A percentile compares a stretch with the other conserved stretches of the same genome.
phyloP scores from a whole-genome alignment of 2,113 vertebrate species.

The Ursus arctos region DNA sequence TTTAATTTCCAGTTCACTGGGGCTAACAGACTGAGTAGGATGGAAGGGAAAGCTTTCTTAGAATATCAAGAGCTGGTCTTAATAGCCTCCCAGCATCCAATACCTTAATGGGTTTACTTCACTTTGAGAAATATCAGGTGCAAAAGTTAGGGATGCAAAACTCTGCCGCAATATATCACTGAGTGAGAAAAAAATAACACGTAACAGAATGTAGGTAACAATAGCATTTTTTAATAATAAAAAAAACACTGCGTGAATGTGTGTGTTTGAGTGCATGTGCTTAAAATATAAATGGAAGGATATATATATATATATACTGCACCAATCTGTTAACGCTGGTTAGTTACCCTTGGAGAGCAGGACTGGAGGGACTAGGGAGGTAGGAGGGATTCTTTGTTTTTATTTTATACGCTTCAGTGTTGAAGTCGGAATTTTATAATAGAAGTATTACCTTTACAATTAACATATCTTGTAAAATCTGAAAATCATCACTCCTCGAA shows the following conservation, averaged over 20 bases:
- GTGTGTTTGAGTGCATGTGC: not conserved
- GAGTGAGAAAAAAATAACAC: not conserved
- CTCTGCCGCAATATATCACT: not conserved
- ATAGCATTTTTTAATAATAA: not conserved
- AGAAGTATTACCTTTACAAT: not conserved
- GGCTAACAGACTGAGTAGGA: constrained; percentile 26
- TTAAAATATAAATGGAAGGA: not conserved
- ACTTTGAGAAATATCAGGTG: not conserved
- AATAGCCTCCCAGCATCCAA: not conserved
- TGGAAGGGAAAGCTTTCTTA: not conserved
- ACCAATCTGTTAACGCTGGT: not conserved
- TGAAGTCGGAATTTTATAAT: not conserved
- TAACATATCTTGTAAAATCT: not conserved
- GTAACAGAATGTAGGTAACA: not conserved
- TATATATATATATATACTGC: not conserved
- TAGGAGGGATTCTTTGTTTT: not conserved
- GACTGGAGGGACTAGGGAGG: not conserved
- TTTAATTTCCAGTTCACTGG: constrained; percentile 76
- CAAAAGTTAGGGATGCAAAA: not conserved
- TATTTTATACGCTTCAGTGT: not conserved
- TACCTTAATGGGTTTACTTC: not conserved
- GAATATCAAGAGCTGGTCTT: constrained; percentile 18
- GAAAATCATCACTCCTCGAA: not conserved
- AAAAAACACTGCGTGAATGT: not conserved
- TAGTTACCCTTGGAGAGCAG: not conserved